These are phyloP conservation scores for Spilosoma lubricipeda DNA, from an alignment of 2,888 invertebrate species.

Conservation along the genomic window DNA sequence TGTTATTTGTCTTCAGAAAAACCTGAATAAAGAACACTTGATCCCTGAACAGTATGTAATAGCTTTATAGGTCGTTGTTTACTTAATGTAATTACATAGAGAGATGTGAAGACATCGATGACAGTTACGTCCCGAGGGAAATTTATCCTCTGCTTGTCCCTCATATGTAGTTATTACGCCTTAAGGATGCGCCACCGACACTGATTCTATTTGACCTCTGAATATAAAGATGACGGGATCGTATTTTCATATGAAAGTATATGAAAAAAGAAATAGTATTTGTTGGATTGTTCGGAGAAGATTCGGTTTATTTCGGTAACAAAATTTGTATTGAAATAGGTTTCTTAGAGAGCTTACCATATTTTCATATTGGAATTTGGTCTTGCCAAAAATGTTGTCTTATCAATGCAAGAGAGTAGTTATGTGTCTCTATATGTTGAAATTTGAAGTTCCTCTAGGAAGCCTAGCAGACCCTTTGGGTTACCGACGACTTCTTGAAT, in stretches of 20 bases:
- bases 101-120: slow-evolving; percentile 41
- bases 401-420: not conserved
- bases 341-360: not conserved
- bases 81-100: slow-evolving; percentile 56
- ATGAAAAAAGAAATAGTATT: slow-evolving; percentile 14
- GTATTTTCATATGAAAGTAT: slow-evolving; percentile 24
- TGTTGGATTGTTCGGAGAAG: slow-evolving; percentile 1
- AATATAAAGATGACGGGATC: slow-evolving; percentile 56
- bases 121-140: slow-evolving; percentile 51
- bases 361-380: not conserved
- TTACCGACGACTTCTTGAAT: no score
- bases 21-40: not conserved
- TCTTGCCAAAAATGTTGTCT: not conserved
- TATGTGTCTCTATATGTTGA: not conserved
- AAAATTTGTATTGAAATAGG: not conserved
- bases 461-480: no score
- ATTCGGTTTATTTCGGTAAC: not conserved
- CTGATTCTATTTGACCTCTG: slow-evolving; percentile 58
- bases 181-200: slow-evolving; percentile 50
- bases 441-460: no score
- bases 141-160: slow-evolving; percentile 53
- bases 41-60: slow-evolving; percentile 45
- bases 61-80: slow-evolving; percentile 54
- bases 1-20: not conserved
- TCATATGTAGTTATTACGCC: slow-evolving; percentile 61